phyloP scores from a whole-genome alignment of 2,888 invertebrate species.

The Slavum lentiscoides region DNA sequence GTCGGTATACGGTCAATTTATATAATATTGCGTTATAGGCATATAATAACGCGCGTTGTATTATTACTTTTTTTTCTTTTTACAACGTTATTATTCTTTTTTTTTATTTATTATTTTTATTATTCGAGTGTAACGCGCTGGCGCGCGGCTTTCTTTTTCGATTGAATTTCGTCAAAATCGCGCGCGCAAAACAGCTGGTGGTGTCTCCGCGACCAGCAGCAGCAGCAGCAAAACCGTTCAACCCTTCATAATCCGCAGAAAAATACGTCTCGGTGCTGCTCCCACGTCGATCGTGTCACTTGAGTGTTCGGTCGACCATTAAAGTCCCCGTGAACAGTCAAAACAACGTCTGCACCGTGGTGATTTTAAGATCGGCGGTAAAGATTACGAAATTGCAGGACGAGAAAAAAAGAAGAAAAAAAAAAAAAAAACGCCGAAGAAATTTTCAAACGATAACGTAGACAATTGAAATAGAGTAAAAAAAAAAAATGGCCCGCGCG shows the following conservation, averaged over 20 bases:
- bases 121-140: constrained; percentile 18
- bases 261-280: constrained; percentile 17
- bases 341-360: constrained; percentile 26
- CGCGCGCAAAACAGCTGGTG: constrained; percentile 43
- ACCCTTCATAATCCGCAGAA: constrained; percentile 50
- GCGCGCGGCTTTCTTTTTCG: background rate
- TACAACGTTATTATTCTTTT: background rate
- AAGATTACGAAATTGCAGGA: background rate
- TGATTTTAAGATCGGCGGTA: constrained; percentile 35
- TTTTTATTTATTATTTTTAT: background rate
- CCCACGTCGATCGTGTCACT: constrained; percentile 47
- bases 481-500: constrained; percentile 16
- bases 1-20: constrained; percentile 1
- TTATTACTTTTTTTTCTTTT: too few species aligned
- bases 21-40: background rate
- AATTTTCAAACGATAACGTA: constrained; percentile 23
- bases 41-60: too few species aligned
- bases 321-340: constrained; percentile 27
- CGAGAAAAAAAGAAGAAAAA: background rate
- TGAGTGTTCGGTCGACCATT: constrained; percentile 35
- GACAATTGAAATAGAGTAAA: background rate
- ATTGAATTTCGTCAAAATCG: constrained; percentile 42
- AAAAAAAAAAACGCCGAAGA: constrained; percentile 14
- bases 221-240: constrained; percentile 39
- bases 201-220: background rate